Evolutionary conservation across 2,797 vertebrate species (phyloP).

Genomic region (Chrysocyon brachyurus): DNA sequence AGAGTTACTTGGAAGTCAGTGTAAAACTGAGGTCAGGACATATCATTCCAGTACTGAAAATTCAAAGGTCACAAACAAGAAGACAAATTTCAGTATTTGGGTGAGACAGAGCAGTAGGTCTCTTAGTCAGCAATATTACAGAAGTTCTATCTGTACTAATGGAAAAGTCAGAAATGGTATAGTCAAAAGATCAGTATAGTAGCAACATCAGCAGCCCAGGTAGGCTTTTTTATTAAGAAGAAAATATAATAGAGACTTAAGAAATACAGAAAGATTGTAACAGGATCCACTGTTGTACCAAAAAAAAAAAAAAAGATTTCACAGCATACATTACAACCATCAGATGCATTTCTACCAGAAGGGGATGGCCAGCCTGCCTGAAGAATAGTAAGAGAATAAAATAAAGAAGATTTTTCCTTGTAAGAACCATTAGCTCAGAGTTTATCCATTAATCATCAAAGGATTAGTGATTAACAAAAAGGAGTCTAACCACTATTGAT

Average conservation of each 20-base stretch:
- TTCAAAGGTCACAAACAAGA: constrained; percentile 47
- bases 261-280: neutral
- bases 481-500: neutral
- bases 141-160: neutral
- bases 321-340: neutral
- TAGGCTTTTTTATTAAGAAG: neutral
- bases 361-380: neutral
- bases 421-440: neutral
- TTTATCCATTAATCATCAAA: neutral
- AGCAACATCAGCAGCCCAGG: neutral
- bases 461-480: neutral
- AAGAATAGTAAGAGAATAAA: neutral
- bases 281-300: neutral
- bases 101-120: neutral
- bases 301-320: neutral
- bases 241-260: neutral
- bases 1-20: constrained; percentile 41
- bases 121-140: neutral
- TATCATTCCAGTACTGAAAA: constrained; percentile 40
- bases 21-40: neutral
- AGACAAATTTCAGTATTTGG: constrained; percentile 5
- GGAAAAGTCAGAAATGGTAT: constrained; percentile 14
- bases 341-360: constrained; percentile 24
- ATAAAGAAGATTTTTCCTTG: neutral
- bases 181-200: neutral